phyloP scores from a whole-genome alignment of 1,140 invertebrate species.

The Drosophila rufa region DNA sequence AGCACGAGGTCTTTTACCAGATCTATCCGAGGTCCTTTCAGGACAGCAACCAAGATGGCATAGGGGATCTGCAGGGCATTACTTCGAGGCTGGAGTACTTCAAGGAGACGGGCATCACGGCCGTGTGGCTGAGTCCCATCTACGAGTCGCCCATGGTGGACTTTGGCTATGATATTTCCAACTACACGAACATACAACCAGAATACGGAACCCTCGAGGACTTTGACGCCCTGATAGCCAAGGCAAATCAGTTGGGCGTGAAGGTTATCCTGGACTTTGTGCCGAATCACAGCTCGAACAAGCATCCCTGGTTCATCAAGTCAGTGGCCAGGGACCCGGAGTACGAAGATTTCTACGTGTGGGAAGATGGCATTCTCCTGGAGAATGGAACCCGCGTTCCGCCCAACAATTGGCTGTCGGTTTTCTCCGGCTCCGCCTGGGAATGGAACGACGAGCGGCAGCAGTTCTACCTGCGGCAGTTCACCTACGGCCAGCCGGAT shows the following conservation, averaged over 20 bases:
- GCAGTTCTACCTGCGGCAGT: constrained; percentile 90
- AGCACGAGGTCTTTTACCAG: constrained; percentile 72
- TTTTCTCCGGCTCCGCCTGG: constrained; percentile 88
- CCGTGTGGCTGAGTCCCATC: constrained; percentile 90
- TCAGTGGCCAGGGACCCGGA: constrained; percentile 86
- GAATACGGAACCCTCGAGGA: constrained; percentile 90
- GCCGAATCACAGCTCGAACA: constrained; percentile 91
- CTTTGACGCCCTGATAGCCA: constrained; percentile 88
- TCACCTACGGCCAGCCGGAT: constrained; percentile 88
- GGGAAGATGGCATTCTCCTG: constrained; percentile 86
- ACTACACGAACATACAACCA: constrained; percentile 90
- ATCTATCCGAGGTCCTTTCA: constrained; percentile 72
- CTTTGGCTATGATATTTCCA: constrained; percentile 89
- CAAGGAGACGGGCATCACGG: constrained; percentile 86
- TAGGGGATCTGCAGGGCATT: constrained; percentile 79
- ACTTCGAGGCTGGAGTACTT: constrained; percentile 86
- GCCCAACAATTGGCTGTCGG: constrained; percentile 89
- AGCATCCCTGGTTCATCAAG: constrained; percentile 90
- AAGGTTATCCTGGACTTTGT: constrained; percentile 82
- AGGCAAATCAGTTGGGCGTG: constrained; percentile 86
- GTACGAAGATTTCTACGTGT: constrained; percentile 90
- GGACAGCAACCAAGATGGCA: constrained; percentile 68
- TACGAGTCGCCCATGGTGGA: constrained; percentile 89
- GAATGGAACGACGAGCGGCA: constrained; percentile 86
- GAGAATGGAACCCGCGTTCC: constrained; percentile 75